Base-by-base conservation (phyloP, 2,888 invertebrate genomes). In the Omphaloscelis lunosa region DNA sequence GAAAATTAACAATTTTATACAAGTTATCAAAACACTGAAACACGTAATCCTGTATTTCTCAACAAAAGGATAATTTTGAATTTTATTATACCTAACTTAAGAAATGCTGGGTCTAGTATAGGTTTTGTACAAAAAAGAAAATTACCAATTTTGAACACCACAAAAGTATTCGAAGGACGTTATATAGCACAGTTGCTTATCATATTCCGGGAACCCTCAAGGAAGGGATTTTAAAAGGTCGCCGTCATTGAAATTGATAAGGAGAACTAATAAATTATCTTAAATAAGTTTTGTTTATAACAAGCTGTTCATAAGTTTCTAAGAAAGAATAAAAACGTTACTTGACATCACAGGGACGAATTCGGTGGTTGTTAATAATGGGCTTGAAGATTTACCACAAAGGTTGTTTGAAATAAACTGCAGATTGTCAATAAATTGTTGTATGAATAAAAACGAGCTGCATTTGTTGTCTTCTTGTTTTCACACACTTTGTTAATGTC, bases 281-380 rank as follows among this genome's bases (percentile, higher is more conserved):
- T 74, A 68, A 72, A 77, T 66, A 34, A 70, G 61, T 68, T 23
- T 56, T 73, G 39, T 85, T 80, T 83, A 80, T 75, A 39, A 8
- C 29, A 23, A 48, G 29, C 48, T 29, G 65, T 23, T n/a, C 77
- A 84, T 76, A 82, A 72, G 66, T 71, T 76, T 68, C n/a, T 56
- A 34, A 51, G 48, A 17, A 56, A 20, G 53, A 65, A 53, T 61
- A 77, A 80, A 76, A 86, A 80, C 56, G n/a, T 56, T 41, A 74
- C 83, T 83, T 80, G 73, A 86, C 34, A 51, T 0, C 1, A 58
- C 85, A 86, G 85, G 76, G 80, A 12, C 59, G 83, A 17, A 85
- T 48, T 86, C 1, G 1, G 39, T 27, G 17, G 27, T 48, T 45
- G 6, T 58, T 15, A 48, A 72, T 48, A 45, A 27, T 27, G 8